Conservation (phyloP, 2,888 invertebrate species). For the Chymomyza procnemis region DNA sequence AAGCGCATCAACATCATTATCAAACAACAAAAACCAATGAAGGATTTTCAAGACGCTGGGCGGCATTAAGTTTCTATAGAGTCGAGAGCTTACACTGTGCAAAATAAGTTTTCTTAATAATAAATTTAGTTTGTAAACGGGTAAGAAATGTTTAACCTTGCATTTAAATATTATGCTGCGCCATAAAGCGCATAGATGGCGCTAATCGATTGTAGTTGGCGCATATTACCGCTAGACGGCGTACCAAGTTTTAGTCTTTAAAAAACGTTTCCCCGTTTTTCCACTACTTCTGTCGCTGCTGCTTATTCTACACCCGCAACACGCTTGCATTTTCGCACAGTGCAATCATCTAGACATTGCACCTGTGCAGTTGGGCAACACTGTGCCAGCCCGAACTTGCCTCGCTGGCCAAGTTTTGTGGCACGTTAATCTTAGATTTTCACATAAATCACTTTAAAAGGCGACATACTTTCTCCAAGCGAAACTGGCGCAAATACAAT, state of each 20-base stretch:
- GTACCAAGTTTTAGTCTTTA: too few relatives aligned
- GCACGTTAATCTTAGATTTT: constrained; percentile 70
- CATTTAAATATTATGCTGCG: too few relatives aligned
- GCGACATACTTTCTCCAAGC: constrained; percentile 54
- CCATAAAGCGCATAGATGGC: too few relatives aligned
- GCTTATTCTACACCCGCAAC: too few relatives aligned
- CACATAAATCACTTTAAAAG: constrained; percentile 68
- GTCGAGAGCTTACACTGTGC: background rate
- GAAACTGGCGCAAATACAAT: constrained; percentile 8
- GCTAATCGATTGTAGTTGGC: too few relatives aligned
- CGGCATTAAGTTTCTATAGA: background rate
- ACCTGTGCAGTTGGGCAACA: constrained; percentile 48
- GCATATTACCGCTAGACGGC: too few relatives aligned
- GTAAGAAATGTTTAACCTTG: too few relatives aligned
- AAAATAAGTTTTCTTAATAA: background rate
- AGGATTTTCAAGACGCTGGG: constrained; percentile 1
- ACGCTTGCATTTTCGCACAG: background rate
- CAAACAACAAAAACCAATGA: constrained; percentile 37
- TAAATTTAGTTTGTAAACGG: too few relatives aligned
- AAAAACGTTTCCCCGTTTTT: too few relatives aligned
- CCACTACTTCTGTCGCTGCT: too few relatives aligned
- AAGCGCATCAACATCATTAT: constrained; percentile 63
- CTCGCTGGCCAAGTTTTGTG: constrained; percentile 21
- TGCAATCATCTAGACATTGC: background rate
- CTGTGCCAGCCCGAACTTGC: constrained; percentile 1